These are phyloP conservation scores for Chaunax sp. DNA, from an alignment of 2,797 vertebrate genomes.

Conservation along the genomic window DNA sequence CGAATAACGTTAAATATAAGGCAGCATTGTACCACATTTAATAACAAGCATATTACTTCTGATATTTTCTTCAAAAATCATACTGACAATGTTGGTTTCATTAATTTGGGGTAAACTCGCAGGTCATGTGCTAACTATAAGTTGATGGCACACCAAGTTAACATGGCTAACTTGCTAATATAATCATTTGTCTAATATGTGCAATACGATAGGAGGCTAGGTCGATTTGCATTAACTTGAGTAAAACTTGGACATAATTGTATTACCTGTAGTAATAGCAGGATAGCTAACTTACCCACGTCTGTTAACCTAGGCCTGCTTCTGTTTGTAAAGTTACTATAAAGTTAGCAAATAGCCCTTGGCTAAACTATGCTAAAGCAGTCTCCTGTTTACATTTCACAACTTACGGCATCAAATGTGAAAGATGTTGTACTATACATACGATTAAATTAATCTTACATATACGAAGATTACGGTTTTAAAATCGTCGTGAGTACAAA, in stretches of 20 bases:
- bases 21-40: background rate
- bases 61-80: rapidly evolving
- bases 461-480: background rate
- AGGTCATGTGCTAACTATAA: slow-evolving; percentile 38
- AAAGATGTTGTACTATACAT: background rate
- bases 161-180: slow-evolving; percentile 43
- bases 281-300: background rate
- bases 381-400: slow-evolving; percentile 63
- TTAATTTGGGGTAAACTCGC: background rate
- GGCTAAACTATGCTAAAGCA: slow-evolving; percentile 67
- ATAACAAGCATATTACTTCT: background rate
- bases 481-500: background rate
- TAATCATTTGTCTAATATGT: background rate
- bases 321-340: slow-evolving; percentile 67
- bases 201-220: background rate
- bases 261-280: no score
- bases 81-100: background rate
- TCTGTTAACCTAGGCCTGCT: slow-evolving; percentile 35
- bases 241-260: background rate
- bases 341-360: slow-evolving; percentile 75
- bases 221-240: background rate
- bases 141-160: slow-evolving; percentile 44
- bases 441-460: rapidly evolving
- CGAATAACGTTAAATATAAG: background rate
- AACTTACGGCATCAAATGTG: background rate